These are phyloP conservation scores for Zoanthus sociatus DNA, from an alignment of 92 coral and sea anemone species.

Conservation along the genomic window DNA sequence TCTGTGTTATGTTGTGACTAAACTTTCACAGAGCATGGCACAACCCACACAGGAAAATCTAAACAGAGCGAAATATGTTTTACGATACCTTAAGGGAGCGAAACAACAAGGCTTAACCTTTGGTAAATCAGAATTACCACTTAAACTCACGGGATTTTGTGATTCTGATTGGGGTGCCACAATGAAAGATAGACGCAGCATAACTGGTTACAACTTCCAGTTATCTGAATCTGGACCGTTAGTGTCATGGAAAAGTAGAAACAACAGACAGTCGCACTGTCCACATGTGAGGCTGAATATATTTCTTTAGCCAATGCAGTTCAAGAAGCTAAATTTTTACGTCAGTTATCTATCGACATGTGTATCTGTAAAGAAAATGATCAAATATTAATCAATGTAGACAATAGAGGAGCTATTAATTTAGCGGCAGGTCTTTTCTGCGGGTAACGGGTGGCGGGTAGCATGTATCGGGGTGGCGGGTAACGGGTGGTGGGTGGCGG, in stretches of 20 bases:
- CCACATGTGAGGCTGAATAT: constrained; percentile 51
- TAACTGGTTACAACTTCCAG: constrained; percentile 53
- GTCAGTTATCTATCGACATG: constrained; percentile 3
- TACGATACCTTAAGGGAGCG: constrained; percentile 47
- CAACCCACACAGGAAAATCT: constrained; percentile 39
- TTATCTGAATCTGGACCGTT: constrained; percentile 39
- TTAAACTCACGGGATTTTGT: constrained; percentile 30
- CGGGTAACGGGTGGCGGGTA: no score
- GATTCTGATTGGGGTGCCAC: constrained; percentile 57
- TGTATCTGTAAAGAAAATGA: neutral
- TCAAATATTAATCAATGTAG: no score
- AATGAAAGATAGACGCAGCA: constrained; percentile 60
- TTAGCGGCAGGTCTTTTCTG: no score
- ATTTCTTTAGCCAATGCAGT: constrained; percentile 32
- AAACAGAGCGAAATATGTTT: constrained; percentile 50
- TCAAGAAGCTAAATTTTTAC: constrained; percentile 41
- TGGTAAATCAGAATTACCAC: constrained; percentile 36
- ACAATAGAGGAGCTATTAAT: no score
- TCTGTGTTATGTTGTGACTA: constrained; percentile 48
- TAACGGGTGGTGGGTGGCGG: no score
- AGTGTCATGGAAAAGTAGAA: constrained; percentile 54
- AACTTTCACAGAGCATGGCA: constrained; percentile 48
- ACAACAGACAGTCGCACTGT: constrained; percentile 52
- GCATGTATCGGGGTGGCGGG: no score
- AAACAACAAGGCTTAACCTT: constrained; percentile 24